Evolutionary conservation across 1,140 invertebrate species (phyloP).

Genomic region (Drosophila tropicalis): DNA sequence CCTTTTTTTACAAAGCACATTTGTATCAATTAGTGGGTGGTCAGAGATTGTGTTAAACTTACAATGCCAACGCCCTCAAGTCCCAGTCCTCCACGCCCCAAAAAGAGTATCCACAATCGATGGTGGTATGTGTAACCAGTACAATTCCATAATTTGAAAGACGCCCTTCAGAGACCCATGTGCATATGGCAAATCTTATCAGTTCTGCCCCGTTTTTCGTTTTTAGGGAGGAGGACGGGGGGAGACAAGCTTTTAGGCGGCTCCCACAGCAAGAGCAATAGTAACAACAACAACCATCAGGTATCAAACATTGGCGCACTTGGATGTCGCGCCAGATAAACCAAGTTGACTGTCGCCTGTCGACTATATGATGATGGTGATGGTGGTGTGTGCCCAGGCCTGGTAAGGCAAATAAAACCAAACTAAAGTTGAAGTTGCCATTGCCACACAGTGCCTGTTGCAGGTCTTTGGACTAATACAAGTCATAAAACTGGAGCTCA

Average conservation of each 20-base stretch:
- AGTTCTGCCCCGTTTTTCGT: background rate
- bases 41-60: too few relatives aligned
- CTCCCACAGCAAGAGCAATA: background rate
- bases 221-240: background rate
- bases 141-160: too few relatives aligned
- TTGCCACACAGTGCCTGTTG: slow-evolving; percentile 20
- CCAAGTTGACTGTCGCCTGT: slow-evolving; percentile 22
- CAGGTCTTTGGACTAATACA: slow-evolving; percentile 71
- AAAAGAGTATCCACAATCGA: too few relatives aligned
- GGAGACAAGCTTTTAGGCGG: background rate
- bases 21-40: too few relatives aligned
- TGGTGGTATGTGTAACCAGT: too few relatives aligned
- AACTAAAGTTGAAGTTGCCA: slow-evolving; percentile 25
- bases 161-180: background rate
- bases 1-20: too few relatives aligned
- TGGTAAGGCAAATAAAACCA: slow-evolving; percentile 59
- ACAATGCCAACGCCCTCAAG: too few relatives aligned
- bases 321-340: slow-evolving; percentile 47
- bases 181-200: background rate
- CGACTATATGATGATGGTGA: background rate
- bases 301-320: slow-evolving; percentile 27
- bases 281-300: background rate
- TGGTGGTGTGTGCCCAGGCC: slow-evolving; percentile 35
- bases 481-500: slow-evolving; percentile 73
- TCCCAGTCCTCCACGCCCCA: too few relatives aligned